Conservation (phyloP, 2,888 invertebrate genomes). For the Chydorus sphaericus region DNA sequence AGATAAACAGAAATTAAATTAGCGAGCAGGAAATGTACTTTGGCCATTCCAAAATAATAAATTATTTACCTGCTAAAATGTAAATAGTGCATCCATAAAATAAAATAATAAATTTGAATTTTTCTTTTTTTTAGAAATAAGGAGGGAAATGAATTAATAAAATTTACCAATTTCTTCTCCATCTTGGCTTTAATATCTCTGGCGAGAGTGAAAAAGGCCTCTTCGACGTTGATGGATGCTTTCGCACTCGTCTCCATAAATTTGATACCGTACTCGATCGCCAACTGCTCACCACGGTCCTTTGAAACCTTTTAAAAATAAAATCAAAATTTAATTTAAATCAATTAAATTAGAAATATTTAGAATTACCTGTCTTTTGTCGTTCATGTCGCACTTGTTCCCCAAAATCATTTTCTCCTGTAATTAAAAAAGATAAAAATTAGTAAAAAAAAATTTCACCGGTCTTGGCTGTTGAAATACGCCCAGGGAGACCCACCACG, state of each 20-base stretch:
- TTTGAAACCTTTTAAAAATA: conserved; percentile 55
- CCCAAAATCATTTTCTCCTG: conserved; percentile 98
- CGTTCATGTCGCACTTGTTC: conserved; percentile 96
- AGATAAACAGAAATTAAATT: too few species aligned
- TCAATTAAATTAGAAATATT: neutral
- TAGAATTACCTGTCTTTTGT: conserved; percentile 62
- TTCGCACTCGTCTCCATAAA: conserved; percentile 99
- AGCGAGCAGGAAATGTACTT: too few species aligned
- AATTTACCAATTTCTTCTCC: conserved; percentile 88
- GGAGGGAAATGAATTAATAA: neutral
- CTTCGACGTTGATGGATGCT: conserved; percentile 92
- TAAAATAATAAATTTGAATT: too few species aligned
- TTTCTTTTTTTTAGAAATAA: too few species aligned
- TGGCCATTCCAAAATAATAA: too few species aligned
- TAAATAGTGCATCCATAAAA: too few species aligned
- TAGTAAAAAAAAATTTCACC: too few species aligned
- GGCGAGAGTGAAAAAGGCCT: conserved; percentile 92
- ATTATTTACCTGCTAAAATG: too few species aligned
- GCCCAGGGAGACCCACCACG: too few species aligned
- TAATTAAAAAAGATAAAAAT: too few species aligned
- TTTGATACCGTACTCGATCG: conserved; percentile 94
- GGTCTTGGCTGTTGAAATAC: too few species aligned
- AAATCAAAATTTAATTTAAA: too few species aligned
- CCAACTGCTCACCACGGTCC: conserved; percentile 91
- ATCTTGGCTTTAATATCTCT: conserved; percentile 96